Evolutionary conservation across 2,797 vertebrate genomes (phyloP), one percentile per base, ranked within the genome.

Genomic region (Hemibagrus guttatus): DNA sequence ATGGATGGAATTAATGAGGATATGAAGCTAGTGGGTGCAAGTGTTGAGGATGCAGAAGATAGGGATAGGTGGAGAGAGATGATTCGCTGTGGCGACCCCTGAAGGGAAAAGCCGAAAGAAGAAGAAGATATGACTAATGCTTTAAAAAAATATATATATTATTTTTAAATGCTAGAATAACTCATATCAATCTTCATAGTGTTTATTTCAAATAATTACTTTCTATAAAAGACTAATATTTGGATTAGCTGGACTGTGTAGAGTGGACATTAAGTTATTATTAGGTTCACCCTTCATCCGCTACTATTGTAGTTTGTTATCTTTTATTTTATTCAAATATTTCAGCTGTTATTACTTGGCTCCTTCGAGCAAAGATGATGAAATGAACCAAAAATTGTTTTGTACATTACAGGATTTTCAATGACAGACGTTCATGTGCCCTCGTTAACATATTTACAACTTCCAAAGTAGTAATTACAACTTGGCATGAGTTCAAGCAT

Each of bases 381-480:
- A 56, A 56, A n/a, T 17, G 5, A 52, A n/a, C n/a, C 7, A 9
- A 49, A 49, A 46, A 49, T 17, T 5, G 11, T 7, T 26, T 64
- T 81, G 0, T 28, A 28, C 42, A 19, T 42, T 49, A 6, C 59
- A 28, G 8, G 59, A 1, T 81, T 81, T 21, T 31, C 23, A 81
- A 81, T 17, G 16, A 17, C 80, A 52, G 26, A 31, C 8, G 4
- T 66, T 28, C 39, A 46, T 11, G 13, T 64, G 42, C 23, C 39
- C 39, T 39, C 59, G 76, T 79, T 59, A 79, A 42, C 17, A 9
- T 21, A 56, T 13, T 56, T 78, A 58, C 17, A 35, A 79, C 52
- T 79, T 35, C 26, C 31, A 79, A 17, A 49, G 39, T 64, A 42
- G 59, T 49, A 66, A 49, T 82, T 66, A 82, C 61, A 66, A 52